Evolutionary conservation across 2,888 invertebrate species (phyloP), one percentile per base, ranked within the genome.

Genomic region (Hypolimnas misippus): DNA sequence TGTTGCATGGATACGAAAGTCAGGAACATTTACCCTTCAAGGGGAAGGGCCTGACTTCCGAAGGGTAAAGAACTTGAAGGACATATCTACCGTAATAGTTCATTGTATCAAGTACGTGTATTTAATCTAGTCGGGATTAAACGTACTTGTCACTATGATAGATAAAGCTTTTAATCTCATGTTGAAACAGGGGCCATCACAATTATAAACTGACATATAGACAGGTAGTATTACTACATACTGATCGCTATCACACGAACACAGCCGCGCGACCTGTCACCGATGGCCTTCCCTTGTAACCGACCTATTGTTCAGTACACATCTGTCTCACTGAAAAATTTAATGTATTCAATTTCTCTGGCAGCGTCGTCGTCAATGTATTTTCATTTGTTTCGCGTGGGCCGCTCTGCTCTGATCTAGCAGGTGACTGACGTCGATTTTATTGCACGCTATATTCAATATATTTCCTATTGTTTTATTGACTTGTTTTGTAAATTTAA

Each of bases 271-370:
- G 60, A 62, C 69, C 72, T 77, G 78, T 84, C 82, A 79, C 69
- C 52, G 49, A 65, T 72, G 83, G 76, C 84, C 86, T 87, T 86
- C 81, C 84, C 80, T 83, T 83, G 83, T 83, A 79, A 76, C 78
- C 81, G 78, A 83, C 84, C 86, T 81, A 89, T 91, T 89, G 90
- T 90, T 87, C 86, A 81, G 73, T 74, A 76, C 77, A 71, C 73
- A 79, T 84, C 84, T 81, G 83, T 84, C 83, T 72, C 71, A 76
- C 78, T 85, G 84, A 91, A 90, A 88, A 89, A 89, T 89, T 79
- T 84, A 80, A 81, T 89, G 62, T 64, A 64, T 89, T 83, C 58
- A 87, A 89, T 89, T 86, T 88, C 83, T 86, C 89, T 91, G 91
- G 90, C 91, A 90, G 81, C 84, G 75, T 73, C 81, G 73, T 81